These are phyloP conservation scores for Anorthoa munda DNA, from an alignment of 2,888 invertebrate species.

Conservation along the genomic window DNA sequence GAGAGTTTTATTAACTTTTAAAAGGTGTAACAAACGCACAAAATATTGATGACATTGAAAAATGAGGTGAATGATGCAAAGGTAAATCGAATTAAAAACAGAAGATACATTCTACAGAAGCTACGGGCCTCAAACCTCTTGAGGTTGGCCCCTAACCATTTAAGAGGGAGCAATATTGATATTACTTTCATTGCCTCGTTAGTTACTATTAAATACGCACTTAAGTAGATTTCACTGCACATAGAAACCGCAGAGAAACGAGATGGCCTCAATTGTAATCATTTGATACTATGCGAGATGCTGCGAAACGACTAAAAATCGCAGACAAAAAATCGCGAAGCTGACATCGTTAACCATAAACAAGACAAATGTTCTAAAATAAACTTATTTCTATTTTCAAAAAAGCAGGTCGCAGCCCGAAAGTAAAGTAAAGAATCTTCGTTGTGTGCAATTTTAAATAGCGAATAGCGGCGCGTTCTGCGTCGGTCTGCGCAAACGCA, in stretches of 20 bases:
- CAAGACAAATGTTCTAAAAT: neutral
- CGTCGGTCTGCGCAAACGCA: slow-evolving; percentile 27
- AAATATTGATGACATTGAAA: neutral
- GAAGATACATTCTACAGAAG: neutral
- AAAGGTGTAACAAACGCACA: no score
- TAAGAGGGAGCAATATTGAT: neutral
- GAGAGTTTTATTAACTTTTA: no score
- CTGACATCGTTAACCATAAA: slow-evolving; percentile 1
- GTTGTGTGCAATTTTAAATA: slow-evolving; percentile 43
- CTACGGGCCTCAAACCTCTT: neutral
- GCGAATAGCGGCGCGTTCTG: slow-evolving; percentile 13
- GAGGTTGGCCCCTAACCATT: neutral
- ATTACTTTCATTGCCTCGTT: slow-evolving; percentile 12
- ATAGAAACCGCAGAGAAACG: slow-evolving; percentile 38
- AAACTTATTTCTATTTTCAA: slow-evolving; percentile 27
- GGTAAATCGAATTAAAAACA: neutral
- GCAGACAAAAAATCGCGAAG: slow-evolving; percentile 8
- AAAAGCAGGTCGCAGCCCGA: slow-evolving; percentile 21
- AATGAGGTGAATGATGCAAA: no score
- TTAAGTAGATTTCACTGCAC: slow-evolving; percentile 38
- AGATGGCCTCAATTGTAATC: slow-evolving; percentile 41
- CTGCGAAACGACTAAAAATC: slow-evolving; percentile 11
- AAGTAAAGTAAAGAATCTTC: slow-evolving; percentile 24
- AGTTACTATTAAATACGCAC: slow-evolving; percentile 16
- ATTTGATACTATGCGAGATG: slow-evolving; percentile 13